Conservation (phyloP, 2,113 vertebrate species). For the Microtus oregoni region DNA sequence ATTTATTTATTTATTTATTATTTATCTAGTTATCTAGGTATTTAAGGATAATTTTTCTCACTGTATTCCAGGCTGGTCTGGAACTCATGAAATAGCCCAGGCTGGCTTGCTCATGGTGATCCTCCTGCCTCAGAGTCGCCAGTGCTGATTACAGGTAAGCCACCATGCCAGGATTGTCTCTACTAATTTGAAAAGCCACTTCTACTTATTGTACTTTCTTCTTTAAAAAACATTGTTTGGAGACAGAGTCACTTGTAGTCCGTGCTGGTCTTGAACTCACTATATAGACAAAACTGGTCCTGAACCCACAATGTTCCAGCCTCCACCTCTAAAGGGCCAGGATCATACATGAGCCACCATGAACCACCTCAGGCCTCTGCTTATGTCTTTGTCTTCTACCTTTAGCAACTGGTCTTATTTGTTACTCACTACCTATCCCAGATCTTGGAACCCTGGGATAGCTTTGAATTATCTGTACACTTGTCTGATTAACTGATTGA, state of each 20-base stretch:
- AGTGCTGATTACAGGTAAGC: not conserved
- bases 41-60: not conserved
- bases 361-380: not conserved
- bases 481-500: not conserved
- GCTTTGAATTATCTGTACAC: not conserved
- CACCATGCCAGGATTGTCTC: not conserved
- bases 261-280: not conserved
- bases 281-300: too few relatives aligned
- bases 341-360: not conserved
- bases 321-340: not conserved
- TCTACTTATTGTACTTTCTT: not conserved
- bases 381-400: not conserved
- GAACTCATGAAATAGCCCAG: not conserved
- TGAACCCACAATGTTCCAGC: not conserved
- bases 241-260: not conserved
- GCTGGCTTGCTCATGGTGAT: not conserved
- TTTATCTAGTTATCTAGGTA: not conserved
- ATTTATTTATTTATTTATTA: not conserved
- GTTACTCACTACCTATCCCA: not conserved
- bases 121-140: not conserved
- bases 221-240: not conserved
- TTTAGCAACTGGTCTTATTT: not conserved
- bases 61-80: not conserved
- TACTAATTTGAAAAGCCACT: not conserved
- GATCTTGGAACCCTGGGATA: not conserved